A percentile compares a stretch with the other conserved stretches of the same genome.
phyloP scores from a whole-genome alignment of 2,888 invertebrate genomes.

The Epiperipatus broadwayi region DNA sequence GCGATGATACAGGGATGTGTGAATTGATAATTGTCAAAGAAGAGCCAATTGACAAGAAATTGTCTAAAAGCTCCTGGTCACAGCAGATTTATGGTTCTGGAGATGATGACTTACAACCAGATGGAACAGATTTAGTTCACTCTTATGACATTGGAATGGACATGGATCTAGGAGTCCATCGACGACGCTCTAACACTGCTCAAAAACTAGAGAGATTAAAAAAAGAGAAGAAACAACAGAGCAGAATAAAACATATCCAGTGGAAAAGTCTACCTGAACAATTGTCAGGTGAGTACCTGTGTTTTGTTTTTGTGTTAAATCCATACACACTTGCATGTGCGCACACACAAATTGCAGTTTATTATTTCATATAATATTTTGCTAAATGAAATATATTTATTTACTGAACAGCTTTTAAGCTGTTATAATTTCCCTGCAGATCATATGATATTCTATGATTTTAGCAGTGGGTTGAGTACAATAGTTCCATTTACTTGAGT shows the following conservation, averaged over 20 bases:
- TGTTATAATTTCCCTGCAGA: no score
- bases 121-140: constrained; percentile 35
- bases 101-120: constrained; percentile 23
- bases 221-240: constrained; percentile 46
- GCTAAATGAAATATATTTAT: no score
- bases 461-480: no score
- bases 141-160: constrained; percentile 58
- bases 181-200: constrained; percentile 67
- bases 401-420: no score
- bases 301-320: no score
- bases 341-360: no score
- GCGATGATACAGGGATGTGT: constrained; percentile 83
- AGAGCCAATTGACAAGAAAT: constrained; percentile 27
- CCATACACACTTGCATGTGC: no score
- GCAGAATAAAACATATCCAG: constrained; percentile 26
- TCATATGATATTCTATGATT: no score
- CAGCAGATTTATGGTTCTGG: constrained; percentile 24
- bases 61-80: constrained; percentile 28
- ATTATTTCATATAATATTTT: no score
- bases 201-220: constrained; percentile 73
- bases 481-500: no score
- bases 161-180: constrained; percentile 33
- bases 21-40: constrained; percentile 76
- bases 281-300: no score
- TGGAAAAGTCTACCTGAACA: no score